Percentiles rank a stretch among this genome's conserved stretches.
These are phyloP conservation scores for Aphelocoma coerulescens DNA, from an alignment of 2,113 vertebrate genomes.

Conservation along the genomic window DNA sequence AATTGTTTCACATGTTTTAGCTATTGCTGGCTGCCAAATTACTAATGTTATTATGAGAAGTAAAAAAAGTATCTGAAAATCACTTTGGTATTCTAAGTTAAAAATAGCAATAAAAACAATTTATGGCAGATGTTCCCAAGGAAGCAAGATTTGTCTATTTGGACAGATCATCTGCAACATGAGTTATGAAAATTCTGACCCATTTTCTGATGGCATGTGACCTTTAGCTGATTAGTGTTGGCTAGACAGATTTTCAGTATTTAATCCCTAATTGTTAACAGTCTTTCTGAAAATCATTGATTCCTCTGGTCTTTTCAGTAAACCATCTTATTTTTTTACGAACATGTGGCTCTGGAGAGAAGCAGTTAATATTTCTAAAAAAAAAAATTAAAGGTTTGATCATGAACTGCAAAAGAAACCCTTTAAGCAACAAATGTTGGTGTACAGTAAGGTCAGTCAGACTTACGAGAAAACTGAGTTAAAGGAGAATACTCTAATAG, in stretches of 20 bases:
- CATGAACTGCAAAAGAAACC: not conserved
- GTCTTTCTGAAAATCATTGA: not conserved
- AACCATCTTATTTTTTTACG: not conserved
- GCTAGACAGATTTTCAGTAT: not conserved
- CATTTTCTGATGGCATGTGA: not conserved
- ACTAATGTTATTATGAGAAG: not conserved
- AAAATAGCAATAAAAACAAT: not conserved
- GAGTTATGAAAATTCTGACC: not conserved
- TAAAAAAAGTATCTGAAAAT: not conserved
- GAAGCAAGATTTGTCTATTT: not conserved
- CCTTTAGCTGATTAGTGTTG: not conserved
- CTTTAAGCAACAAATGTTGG: not conserved
- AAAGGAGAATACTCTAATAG: not conserved
- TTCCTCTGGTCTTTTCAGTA: not conserved
- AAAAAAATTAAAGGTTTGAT: not conserved
- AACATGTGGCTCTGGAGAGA: not conserved
- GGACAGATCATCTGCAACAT: not conserved
- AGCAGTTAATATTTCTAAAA: not conserved
- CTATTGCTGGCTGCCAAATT: not conserved
- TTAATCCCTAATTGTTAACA: not conserved
- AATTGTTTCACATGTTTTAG: not conserved
- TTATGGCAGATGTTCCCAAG: not conserved
- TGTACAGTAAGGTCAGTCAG: not conserved
- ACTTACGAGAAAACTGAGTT: not conserved
- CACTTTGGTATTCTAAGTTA: not conserved